Evolutionary conservation across 2,888 invertebrate species (phyloP).

Genomic region (Drosophila aldrichi): DNA sequence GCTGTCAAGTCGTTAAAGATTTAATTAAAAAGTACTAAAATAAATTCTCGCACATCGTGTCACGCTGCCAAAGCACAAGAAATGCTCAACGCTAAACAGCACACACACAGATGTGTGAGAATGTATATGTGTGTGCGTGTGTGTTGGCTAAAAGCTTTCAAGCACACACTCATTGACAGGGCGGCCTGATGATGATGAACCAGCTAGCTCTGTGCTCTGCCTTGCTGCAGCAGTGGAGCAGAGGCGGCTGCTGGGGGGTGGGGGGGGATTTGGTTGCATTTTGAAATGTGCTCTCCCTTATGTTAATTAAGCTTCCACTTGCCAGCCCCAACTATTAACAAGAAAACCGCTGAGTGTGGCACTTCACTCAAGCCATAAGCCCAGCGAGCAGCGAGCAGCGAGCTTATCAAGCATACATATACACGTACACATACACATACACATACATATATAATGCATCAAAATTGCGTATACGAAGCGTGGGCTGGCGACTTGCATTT

Average conservation of each 20-base stretch:
- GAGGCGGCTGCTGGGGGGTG: background rate
- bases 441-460: conserved; percentile 4
- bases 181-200: conserved; percentile 8
- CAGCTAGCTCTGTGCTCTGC: conserved; percentile 5
- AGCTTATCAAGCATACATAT: conserved; percentile 18
- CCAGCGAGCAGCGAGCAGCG: conserved; percentile 20
- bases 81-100: conserved; percentile 8
- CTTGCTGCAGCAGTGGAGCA: background rate
- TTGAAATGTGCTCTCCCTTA: conserved; percentile 64
- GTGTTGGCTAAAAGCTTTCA: conserved; percentile 69
- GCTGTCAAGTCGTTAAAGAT: background rate
- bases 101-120: background rate
- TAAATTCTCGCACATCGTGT: background rate
- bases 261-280: conserved; percentile 19
- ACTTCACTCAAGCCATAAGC: conserved; percentile 46
- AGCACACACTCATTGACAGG: conserved; percentile 53
- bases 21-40: background rate
- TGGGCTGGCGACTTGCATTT: conserved; percentile 39
- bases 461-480: conserved; percentile 50
- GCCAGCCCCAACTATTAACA: conserved; percentile 70
- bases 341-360: conserved; percentile 67
- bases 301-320: conserved; percentile 77
- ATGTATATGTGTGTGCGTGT: background rate
- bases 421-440: background rate
- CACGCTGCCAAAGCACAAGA: conserved; percentile 15